Evolutionary conservation across 2,797 vertebrate species (phyloP).

Genomic region (Notamacropus eugenii): DNA sequence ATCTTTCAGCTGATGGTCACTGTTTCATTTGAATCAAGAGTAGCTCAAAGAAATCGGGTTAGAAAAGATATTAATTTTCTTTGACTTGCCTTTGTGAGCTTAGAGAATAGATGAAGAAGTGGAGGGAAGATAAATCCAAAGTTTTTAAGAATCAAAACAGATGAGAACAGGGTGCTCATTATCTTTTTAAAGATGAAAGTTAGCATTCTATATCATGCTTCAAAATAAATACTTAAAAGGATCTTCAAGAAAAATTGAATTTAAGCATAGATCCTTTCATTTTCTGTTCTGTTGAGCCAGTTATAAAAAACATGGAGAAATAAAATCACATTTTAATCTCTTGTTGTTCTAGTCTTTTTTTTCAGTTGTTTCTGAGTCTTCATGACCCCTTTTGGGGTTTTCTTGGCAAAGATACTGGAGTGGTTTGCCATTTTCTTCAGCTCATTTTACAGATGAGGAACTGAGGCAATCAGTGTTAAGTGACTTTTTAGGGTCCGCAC

Average conservation of each 20-base stretch:
- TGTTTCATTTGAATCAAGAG: slow-evolving; percentile 33
- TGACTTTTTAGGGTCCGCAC: not conserved
- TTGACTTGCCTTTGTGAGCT: not conserved
- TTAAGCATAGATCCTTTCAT: not conserved
- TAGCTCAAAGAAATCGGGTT: slow-evolving; percentile 20
- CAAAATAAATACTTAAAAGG: slow-evolving; percentile 11
- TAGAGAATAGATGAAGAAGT: not conserved
- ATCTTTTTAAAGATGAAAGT: slow-evolving; percentile 34
- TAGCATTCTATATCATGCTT: slow-evolving; percentile 40
- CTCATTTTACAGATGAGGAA: not conserved
- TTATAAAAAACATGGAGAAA: not conserved
- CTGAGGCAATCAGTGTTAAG: not conserved
- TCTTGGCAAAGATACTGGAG: not conserved
- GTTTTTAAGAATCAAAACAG: slow-evolving; percentile 17
- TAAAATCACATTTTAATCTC: not conserved
- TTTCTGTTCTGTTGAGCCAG: not conserved
- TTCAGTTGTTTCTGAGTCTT: not conserved
- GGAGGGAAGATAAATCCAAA: not conserved
- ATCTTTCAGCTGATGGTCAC: slow-evolving; percentile 37
- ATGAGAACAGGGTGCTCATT: not conserved
- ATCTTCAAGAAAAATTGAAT: not conserved
- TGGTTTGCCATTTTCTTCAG: not conserved
- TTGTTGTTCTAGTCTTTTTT: not conserved
- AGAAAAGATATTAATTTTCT: not conserved
- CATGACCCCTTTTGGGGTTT: not conserved